Evolutionary conservation across 2,797 vertebrate genomes (phyloP).

Genomic region (Triplophysa bombifrons): DNA sequence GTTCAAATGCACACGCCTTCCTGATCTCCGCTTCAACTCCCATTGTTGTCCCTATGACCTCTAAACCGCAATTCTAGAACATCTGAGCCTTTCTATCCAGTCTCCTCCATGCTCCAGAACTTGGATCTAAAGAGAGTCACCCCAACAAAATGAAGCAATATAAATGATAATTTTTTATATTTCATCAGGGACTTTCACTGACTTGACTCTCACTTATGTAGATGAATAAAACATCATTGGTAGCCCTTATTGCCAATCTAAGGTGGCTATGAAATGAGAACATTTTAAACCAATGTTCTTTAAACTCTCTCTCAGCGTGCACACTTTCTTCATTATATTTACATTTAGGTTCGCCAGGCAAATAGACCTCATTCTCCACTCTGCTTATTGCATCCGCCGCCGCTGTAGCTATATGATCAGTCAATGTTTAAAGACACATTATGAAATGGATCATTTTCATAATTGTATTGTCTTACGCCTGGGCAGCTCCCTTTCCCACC

Average conservation of each 20-base stretch:
- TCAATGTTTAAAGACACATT: conserved; percentile 44
- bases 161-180: conserved; percentile 57
- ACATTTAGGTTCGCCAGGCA: conserved; percentile 28
- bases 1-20: not conserved
- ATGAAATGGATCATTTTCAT: conserved; percentile 61
- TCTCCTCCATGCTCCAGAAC: not conserved
- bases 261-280: conserved; percentile 38
- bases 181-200: conserved; percentile 38
- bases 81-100: conserved; percentile 16
- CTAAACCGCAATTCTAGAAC: conserved; percentile 10
- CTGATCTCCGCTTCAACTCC: not conserved
- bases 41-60: conserved; percentile 16
- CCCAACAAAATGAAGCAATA: conserved; percentile 42
- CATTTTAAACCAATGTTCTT: conserved; percentile 43
- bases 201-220: conserved; percentile 38
- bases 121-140: conserved; percentile 37
- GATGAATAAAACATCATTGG: conserved; percentile 56
- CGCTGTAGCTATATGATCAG: conserved; percentile 28
- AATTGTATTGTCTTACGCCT: conserved; percentile 54
- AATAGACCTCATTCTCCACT: conserved; percentile 33
- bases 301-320: conserved; percentile 20
- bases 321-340: conserved; percentile 42
- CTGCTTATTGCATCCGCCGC: conserved; percentile 23
- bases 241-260: conserved; percentile 40
- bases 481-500: conserved; percentile 42